Evolutionary conservation across 2,113 vertebrate species (phyloP).

Genomic region (Bufo gargarizans): DNA sequence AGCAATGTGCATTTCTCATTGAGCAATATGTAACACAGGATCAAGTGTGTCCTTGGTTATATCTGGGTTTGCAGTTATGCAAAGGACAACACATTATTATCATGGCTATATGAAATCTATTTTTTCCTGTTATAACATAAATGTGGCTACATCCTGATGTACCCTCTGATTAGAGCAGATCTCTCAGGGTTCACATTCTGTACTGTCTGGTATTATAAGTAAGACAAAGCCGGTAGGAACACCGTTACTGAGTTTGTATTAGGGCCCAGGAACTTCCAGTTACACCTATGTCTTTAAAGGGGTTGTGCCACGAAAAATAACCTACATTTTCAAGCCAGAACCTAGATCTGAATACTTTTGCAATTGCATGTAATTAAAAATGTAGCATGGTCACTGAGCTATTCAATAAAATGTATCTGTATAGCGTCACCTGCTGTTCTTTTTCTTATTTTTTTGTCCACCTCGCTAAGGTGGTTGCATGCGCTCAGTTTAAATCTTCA

Average conservation of each 20-base stretch:
- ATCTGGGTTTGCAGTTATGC: conserved; percentile 15
- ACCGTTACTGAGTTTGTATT: neutral
- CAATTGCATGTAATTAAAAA: too few relatives aligned
- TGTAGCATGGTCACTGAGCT: too few relatives aligned
- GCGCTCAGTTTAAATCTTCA: too few relatives aligned
- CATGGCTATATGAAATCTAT: neutral
- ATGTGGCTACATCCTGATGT: neutral
- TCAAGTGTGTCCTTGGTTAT: conserved; percentile 2
- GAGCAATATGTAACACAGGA: conserved; percentile 21
- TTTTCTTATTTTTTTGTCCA: too few relatives aligned
- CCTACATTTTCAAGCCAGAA: too few relatives aligned
- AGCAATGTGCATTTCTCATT: conserved; percentile 25
- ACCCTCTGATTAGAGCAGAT: neutral
- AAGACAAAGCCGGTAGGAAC: neutral
- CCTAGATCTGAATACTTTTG: too few relatives aligned
- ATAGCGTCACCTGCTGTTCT: too few relatives aligned
- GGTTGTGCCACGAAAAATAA: too few relatives aligned
- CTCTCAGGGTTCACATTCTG: neutral
- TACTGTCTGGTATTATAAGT: neutral
- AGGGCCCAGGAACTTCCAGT: too few relatives aligned
- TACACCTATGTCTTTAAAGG: too few relatives aligned
- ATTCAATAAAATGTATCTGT: too few relatives aligned
- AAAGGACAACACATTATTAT: conserved; percentile 35
- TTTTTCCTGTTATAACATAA: neutral
- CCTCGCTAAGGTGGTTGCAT: too few relatives aligned